These are phyloP conservation scores for Goniozus legneri DNA, from an alignment of 1,140 invertebrate species.

Conservation along the genomic window DNA sequence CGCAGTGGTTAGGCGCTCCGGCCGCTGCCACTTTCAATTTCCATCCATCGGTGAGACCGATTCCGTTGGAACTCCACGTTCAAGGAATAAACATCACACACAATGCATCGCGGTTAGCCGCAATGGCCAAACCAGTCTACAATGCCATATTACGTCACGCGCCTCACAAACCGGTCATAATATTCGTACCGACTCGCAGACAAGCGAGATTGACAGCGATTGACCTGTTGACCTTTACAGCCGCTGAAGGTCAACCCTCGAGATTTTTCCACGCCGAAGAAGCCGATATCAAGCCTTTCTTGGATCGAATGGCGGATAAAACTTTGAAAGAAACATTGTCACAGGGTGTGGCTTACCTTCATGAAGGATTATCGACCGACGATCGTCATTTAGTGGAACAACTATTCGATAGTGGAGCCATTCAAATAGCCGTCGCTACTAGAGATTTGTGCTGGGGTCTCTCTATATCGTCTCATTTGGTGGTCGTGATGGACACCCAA, in stretches of 20 bases:
- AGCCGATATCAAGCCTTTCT: conserved; percentile 81
- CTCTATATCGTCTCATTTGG: conserved; percentile 84
- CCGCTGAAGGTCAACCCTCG: conserved; percentile 79
- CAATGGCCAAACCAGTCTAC: conserved; percentile 97
- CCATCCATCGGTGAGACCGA: conserved; percentile 93
- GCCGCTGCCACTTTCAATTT: conserved; percentile 96
- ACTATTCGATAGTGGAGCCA: conserved; percentile 87
- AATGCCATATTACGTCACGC: conserved; percentile 89
- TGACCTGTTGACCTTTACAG: conserved; percentile 89
- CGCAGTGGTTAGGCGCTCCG: conserved; percentile 94
- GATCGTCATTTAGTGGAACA: conserved; percentile 90
- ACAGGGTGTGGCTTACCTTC: conserved; percentile 95
- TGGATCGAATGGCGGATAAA: conserved; percentile 84
- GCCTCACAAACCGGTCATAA: conserved; percentile 83
- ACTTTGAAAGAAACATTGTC: conserved; percentile 81
- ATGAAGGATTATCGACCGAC: conserved; percentile 83
- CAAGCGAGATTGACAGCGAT: conserved; percentile 92
- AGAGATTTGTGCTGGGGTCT: conserved; percentile 90
- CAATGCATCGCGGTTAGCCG: conserved; percentile 89
- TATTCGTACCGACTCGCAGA: conserved; percentile 96
- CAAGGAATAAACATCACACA: conserved; percentile 97
- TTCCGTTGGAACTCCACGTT: conserved; percentile 93
- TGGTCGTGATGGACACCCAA: conserved; percentile 97
- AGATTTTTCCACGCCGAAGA: conserved; percentile 88
- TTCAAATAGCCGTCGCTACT: conserved; percentile 91